Percentiles rank a stretch among this genome's conserved stretches.
phyloP scores from a whole-genome alignment of 2,113 vertebrate species.

The Tachycineta bicolor region DNA sequence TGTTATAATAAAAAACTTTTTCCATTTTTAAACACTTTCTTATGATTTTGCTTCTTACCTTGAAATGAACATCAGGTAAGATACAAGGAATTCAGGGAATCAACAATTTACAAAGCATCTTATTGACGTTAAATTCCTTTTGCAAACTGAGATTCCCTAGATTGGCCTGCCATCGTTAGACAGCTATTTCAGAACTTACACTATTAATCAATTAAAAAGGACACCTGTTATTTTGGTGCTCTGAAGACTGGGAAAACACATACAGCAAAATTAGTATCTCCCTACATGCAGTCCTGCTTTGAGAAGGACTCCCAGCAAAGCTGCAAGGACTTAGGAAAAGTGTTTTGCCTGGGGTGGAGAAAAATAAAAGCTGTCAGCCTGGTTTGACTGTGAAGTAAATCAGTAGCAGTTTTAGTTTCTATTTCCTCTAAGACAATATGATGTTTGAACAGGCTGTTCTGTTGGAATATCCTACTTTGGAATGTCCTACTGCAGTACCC shows the following conservation, averaged over 20 bases:
- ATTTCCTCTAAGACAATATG: not conserved
- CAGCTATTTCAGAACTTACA: not conserved
- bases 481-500: not conserved
- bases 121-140: not conserved
- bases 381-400: not conserved
- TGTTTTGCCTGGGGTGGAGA: not conserved
- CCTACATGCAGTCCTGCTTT: not conserved
- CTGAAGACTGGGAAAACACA: not conserved
- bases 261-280: not conserved
- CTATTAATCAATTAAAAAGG: not conserved
- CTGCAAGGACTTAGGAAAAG: accelerated
- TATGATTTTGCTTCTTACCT: not conserved
- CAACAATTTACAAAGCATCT: not conserved
- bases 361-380: not conserved
- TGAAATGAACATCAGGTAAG: not conserved
- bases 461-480: not conserved
- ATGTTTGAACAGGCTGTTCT: not conserved
- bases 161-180: not conserved
- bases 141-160: not conserved
- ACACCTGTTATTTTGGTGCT: not conserved
- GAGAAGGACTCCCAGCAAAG: not conserved
- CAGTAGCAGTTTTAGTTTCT: not conserved
- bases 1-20: not conserved
- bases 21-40: not conserved
- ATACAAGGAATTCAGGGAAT: not conserved